Percentiles rank a stretch among this genome's conserved stretches.
These are phyloP conservation scores for Trematocara unimaculatum DNA, from an alignment of 2,113 vertebrate species.

Conservation along the genomic window DNA sequence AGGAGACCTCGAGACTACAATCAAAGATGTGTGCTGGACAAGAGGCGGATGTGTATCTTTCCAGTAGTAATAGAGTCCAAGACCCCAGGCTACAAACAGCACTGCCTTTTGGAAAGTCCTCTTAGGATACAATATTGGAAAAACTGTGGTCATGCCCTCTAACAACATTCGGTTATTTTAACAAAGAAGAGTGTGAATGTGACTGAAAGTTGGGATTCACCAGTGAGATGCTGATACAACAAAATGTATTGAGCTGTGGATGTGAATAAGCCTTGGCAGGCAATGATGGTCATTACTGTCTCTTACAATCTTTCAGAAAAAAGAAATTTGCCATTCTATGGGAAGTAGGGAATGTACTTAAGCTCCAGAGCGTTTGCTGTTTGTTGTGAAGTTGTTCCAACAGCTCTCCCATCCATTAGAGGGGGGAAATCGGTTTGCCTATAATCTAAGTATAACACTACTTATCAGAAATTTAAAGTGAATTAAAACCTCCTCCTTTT, in stretches of 20 bases:
- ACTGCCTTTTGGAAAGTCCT: background rate
- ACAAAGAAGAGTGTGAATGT: background rate
- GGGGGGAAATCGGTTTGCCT: conserved; percentile 28
- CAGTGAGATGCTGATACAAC: conserved; percentile 1
- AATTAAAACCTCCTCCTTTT: conserved; percentile 56
- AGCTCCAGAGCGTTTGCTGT: conserved; percentile 23
- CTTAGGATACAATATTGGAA: background rate
- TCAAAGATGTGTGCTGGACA: background rate
- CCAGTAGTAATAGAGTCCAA: background rate
- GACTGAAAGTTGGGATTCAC: background rate
- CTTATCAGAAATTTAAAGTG: conserved; percentile 51
- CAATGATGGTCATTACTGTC: conserved; percentile 61
- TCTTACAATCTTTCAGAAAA: conserved; percentile 35
- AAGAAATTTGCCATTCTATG: conserved; percentile 9
- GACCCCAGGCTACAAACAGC: background rate
- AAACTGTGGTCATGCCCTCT: background rate
- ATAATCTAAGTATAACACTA: conserved; percentile 56
- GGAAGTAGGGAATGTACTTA: conserved; percentile 4
- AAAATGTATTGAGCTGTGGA: conserved; percentile 38
- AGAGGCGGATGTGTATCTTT: background rate
- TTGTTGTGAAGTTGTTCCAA: conserved; percentile 43
- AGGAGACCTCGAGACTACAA: background rate
- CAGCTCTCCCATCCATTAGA: conserved; percentile 17
- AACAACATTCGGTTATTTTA: background rate
- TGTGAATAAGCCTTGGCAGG: conserved; percentile 35